These are phyloP conservation scores for Hydrotaea cyrtoneurina DNA, from an alignment of 2,888 invertebrate genomes.

Conservation along the genomic window DNA sequence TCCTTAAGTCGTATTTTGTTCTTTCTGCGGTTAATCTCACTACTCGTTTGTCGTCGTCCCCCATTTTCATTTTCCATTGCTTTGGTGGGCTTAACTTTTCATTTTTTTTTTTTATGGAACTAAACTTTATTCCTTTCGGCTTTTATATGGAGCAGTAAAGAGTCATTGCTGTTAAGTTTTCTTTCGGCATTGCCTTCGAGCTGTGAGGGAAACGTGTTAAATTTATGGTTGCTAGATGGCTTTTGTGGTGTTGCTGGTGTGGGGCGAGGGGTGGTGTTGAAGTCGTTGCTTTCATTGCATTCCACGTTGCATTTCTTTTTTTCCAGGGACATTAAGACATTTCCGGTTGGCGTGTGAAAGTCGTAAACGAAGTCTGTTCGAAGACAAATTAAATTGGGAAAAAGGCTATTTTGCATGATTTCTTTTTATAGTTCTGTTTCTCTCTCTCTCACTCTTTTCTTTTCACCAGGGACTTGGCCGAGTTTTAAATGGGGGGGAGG, in stretches of 20 bases:
- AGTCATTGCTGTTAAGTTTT: not conserved
- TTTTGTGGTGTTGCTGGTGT: not conserved
- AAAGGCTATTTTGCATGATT: not conserved
- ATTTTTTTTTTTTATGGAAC: not conserved
- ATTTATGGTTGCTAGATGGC: slow-evolving; percentile 51
- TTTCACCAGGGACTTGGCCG: too few relatives aligned
- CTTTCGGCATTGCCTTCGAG: not conserved
- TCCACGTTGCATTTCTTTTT: not conserved
- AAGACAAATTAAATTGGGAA: not conserved
- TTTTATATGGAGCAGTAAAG: not conserved
- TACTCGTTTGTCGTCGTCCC: not conserved
- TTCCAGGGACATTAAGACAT: not conserved
- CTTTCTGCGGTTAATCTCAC: slow-evolving; percentile 15
- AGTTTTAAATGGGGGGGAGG: too few relatives aligned
- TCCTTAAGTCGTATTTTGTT: slow-evolving; percentile 13
- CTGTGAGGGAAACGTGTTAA: slow-evolving; percentile 34
- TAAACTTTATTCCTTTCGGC: not conserved
- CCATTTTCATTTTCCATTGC: not conserved
- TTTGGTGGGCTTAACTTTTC: not conserved
- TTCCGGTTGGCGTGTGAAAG: not conserved
- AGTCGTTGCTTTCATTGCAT: not conserved
- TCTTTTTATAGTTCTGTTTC: too few relatives aligned
- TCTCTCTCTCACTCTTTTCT: too few relatives aligned
- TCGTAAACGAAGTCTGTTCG: slow-evolving; percentile 2
- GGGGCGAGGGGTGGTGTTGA: not conserved